A percentile compares a stretch with the other conserved stretches of the same genome.
Conservation (phyloP, 92 coral and sea anemone species). For the Pocillopora grandis region DNA sequence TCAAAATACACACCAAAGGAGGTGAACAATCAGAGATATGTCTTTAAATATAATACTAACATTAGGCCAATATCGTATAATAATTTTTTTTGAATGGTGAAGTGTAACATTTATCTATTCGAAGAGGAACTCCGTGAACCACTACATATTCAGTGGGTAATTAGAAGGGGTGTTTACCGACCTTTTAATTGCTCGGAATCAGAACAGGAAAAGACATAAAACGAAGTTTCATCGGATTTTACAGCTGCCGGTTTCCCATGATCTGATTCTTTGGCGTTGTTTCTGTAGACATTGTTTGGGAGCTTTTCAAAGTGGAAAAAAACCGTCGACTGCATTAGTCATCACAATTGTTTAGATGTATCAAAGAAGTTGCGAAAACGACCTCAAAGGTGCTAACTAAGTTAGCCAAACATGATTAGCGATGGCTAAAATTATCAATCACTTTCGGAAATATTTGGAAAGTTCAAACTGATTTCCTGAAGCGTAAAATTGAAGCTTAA, state of each 20-base stretch:
- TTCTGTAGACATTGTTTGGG: slow-evolving; percentile 12
- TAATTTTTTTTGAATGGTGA: not conserved
- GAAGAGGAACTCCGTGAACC: not conserved
- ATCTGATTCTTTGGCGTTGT: not conserved
- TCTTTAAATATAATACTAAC: not conserved
- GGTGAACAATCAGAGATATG: not conserved
- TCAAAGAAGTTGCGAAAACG: slow-evolving; percentile 26
- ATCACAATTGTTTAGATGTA: not conserved
- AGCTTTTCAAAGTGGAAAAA: slow-evolving; percentile 5
- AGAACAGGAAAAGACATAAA: not conserved
- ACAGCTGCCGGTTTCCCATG: not conserved
- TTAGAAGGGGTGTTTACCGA: not conserved
- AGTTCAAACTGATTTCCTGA: slow-evolving; percentile 33
- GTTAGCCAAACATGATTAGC: slow-evolving; percentile 37
- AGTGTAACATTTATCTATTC: not conserved
- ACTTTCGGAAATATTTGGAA: slow-evolving; percentile 36
- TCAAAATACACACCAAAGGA: not conserved
- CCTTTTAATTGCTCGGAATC: not conserved
- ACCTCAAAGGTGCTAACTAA: slow-evolving; percentile 48
- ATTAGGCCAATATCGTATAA: not conserved
- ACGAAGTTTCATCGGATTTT: not conserved
- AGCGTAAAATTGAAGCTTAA: not conserved
- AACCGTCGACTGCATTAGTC: slow-evolving; percentile 6
- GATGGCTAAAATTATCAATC: slow-evolving; percentile 21
- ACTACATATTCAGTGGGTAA: not conserved